These are phyloP conservation scores for Bombus picipes DNA, from an alignment of 1,140 invertebrate species.

Conservation along the genomic window DNA sequence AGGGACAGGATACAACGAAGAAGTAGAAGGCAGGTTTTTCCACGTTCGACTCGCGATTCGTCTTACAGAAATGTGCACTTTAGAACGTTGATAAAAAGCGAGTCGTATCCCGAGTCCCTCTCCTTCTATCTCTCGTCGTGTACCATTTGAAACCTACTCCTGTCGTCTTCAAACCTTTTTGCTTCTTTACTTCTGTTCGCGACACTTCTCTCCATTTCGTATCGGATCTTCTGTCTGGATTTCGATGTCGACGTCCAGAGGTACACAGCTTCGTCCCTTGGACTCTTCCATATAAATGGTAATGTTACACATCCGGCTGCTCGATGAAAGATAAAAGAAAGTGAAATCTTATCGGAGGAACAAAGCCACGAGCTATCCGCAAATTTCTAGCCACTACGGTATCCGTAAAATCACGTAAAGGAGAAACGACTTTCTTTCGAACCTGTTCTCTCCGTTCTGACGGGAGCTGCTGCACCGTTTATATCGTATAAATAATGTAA, in stretches of 20 bases:
- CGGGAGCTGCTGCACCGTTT: neutral
- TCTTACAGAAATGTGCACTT: conserved; percentile 57
- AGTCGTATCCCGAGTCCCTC: conserved; percentile 9
- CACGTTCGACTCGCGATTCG: conserved; percentile 25
- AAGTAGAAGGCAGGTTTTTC: conserved; percentile 21
- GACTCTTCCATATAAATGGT: conserved; percentile 56
- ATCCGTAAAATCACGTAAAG: neutral
- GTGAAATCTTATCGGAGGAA: neutral
- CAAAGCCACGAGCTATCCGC: neutral
- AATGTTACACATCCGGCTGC: conserved; percentile 46
- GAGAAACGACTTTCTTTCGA: too few species aligned
- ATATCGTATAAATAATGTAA: neutral
- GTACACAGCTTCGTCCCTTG: neutral
- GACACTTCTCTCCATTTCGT: conserved; percentile 58
- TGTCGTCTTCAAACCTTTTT: conserved; percentile 36
- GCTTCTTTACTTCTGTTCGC: conserved; percentile 50
- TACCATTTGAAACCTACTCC: conserved; percentile 30
- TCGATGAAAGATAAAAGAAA: neutral
- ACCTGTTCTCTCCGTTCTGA: too few species aligned
- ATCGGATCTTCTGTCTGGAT: conserved; percentile 53
- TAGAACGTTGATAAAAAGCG: conserved; percentile 52
- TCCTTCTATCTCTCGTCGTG: neutral
- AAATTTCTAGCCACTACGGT: neutral
- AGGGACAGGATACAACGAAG: neutral
- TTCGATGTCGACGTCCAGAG: conserved; percentile 48